Base-by-base conservation (phyloP, 2,888 invertebrate species). In the Boloria euphrosyne region DNA sequence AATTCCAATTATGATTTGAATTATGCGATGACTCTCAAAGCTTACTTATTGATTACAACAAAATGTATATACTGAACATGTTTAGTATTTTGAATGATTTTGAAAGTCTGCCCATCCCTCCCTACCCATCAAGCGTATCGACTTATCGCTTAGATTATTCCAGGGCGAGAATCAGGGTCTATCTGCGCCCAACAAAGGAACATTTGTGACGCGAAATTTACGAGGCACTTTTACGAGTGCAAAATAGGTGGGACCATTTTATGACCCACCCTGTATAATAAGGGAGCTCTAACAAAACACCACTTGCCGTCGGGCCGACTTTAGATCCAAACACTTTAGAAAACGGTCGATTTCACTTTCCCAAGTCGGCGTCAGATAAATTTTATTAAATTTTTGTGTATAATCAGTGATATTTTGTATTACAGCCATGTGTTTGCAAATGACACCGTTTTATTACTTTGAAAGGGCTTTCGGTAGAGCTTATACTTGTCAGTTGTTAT, bases 221-320 rank as follows among this genome's bases (percentile, higher is more conserved):
- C 86, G 90, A 86, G 85, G 76, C 85, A 82, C 83, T 86, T 89
- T 90, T 90, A 90, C 86, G 90, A 86, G 84, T 87, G 87, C 86
- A 81, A 87, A 90, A 89, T 88, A 89, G 88, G 87, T 89, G 82
- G 88, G 85, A 80, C 82, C 82, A 80, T 77, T 86, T 89, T 87
- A 85, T 78, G 87, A 83, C 68, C 81, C 83, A 82, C 81, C 86
- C 87, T 78, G 85, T 81, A 83, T 86, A 86, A 86, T 85, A 81
- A 84, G 68, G 66, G 66, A 31, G 59, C 67, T 43, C 66, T 66
- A 66, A 59, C 47, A 59, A 59, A 59, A 59, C 59, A 59, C 31
- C 47, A 49, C 16, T 31, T 31, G 31, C 16, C 22, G 49, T 49
- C 16, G 13, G 47, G 27, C 31, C 49, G 59, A 59, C 4, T 59